Percentiles rank a stretch among this genome's conserved stretches.
Conservation (phyloP, 1,140 invertebrate genomes). For the Adoxophyes honmai region DNA sequence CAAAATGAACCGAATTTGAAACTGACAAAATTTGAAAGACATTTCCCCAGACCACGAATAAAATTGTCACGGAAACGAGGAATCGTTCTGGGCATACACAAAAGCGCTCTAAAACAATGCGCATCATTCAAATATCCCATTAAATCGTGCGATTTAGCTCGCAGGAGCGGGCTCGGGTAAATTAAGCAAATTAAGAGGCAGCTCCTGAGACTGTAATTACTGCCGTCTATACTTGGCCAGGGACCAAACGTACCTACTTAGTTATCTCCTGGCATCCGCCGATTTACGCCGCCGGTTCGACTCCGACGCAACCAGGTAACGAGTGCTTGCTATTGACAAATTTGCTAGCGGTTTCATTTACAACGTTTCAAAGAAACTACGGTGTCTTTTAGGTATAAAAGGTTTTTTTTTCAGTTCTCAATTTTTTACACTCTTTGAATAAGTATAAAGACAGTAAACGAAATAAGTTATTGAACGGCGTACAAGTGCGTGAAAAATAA, state of each 20-base stretch:
- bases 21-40: neutral
- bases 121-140: constrained; percentile 63
- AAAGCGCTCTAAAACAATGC: constrained; percentile 58
- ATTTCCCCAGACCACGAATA: neutral
- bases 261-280: constrained; percentile 27
- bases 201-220: constrained; percentile 66
- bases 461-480: too few relatives aligned
- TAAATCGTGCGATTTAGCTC: constrained; percentile 62
- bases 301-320: neutral
- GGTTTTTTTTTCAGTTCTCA: too few relatives aligned
- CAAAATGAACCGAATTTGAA: neutral
- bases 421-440: too few relatives aligned
- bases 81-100: constrained; percentile 42
- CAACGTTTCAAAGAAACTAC: too few relatives aligned
- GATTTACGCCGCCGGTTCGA: constrained; percentile 3
- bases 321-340: too few relatives aligned
- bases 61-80: constrained; percentile 22
- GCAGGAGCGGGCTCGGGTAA: constrained; percentile 50
- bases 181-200: constrained; percentile 69
- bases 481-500: too few relatives aligned
- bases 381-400: too few relatives aligned
- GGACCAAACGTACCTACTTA: constrained; percentile 42
- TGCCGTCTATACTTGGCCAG: constrained; percentile 55
- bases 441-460: too few relatives aligned
- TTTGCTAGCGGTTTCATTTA: too few relatives aligned